Base-by-base conservation (phyloP, 2,797 vertebrate species). In the Rousettus madagascariensis region DNA sequence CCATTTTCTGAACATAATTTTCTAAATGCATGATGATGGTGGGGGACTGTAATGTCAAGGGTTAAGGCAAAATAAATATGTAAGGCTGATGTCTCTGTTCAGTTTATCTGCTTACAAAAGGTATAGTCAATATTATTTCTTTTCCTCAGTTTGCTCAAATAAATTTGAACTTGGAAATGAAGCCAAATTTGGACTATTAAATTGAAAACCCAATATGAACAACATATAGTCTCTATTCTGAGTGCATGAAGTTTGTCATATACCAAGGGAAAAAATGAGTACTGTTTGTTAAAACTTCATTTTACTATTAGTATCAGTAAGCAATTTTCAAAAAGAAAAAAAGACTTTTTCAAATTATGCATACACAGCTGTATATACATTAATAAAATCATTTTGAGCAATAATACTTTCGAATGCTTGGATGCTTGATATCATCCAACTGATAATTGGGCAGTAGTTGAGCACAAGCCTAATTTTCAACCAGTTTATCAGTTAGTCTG, bases 101-200 rank as follows among this genome's bases (percentile, higher is more conserved):
- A 46, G 89, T 53, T 90, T 59, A 89, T 79, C 28, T 77, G 26
- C 36, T 55, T 80, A 74, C 30, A 69, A 30, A 95, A 96, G 30
- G 77, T 86, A 61, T 90, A 84, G 10, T 15, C 33, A 20, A 82
- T 90, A 17, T 94, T 96, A 36, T 95, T 96, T 96, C 41, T 80
- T 24, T 90, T 98, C 93, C 79, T 49, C 30, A 71, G 72, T 88
- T 79, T 90, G 53, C 53, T 95, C 79, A 63, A 22, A 68, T 85
- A 92, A 93, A 11, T 95, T 84, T 83, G 53, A 95, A 86, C 26
- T 95, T 97, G 41, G 78, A 97, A 97, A 96, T 3, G 3, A 92
- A 94, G 77, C 38, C 63, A 96, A 77, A 85, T 59, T 49, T 95
- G 59, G 93, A 75, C 2, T 53, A 72, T 78, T 94, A 84, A 91